Evolutionary conservation across 2,113 vertebrate species (phyloP).

Genomic region (Petroica traversi): DNA sequence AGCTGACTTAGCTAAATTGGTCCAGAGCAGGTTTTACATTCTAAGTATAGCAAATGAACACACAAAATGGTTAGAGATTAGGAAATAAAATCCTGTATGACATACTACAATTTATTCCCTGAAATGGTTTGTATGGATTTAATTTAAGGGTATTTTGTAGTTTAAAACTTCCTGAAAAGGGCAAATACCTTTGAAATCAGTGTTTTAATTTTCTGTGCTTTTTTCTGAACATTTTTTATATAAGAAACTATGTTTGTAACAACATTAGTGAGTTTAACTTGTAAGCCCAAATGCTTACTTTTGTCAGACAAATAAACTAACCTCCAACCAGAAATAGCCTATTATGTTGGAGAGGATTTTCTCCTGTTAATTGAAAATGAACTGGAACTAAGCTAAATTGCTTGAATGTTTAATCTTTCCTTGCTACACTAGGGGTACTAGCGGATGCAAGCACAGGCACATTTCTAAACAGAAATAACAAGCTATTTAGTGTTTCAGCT

Average conservation of each 20-base stretch:
- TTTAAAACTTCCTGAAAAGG: not conserved
- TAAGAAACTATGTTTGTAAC: conserved; percentile 37
- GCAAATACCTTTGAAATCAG: conserved; percentile 17
- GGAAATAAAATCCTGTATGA: not conserved
- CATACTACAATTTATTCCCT: not conserved
- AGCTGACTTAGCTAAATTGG: not conserved
- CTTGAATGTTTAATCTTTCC: conserved; percentile 70
- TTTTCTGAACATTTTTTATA: not conserved
- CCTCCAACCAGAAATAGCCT: conserved; percentile 55
- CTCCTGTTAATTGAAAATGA: conserved; percentile 74
- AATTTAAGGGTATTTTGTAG: not conserved
- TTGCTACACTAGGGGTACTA: conserved; percentile 57
- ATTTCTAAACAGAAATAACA: conserved; percentile 57
- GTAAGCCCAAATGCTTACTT: conserved; percentile 46
- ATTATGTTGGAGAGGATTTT: conserved; percentile 67
- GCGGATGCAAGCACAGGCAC: not conserved
- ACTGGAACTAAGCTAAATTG: conserved; percentile 69
- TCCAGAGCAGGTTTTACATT: not conserved
- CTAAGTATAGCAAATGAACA: not conserved
- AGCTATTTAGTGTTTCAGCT: conserved; percentile 41
- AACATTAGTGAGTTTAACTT: conserved; percentile 26
- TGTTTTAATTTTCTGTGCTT: not conserved
- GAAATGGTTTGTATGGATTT: not conserved
- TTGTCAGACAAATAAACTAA: conserved; percentile 60
- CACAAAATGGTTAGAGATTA: not conserved